These are phyloP conservation scores for Amphimedon queenslandica DNA, from an alignment of 37 sponge, comb jelly and placozoan genomes.

Conservation along the genomic window DNA sequence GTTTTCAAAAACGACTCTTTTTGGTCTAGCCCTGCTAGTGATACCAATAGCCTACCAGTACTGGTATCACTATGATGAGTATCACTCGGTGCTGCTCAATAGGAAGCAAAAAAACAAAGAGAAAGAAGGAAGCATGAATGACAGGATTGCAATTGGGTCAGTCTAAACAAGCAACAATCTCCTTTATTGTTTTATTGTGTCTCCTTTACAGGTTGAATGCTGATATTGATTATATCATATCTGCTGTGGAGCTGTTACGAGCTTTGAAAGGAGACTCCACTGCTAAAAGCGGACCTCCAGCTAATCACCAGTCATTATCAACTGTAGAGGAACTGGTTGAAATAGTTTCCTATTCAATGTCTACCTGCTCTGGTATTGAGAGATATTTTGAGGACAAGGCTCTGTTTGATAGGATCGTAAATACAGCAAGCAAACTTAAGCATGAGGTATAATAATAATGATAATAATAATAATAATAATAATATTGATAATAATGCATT, in stretches of 20 bases:
- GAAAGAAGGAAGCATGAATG: too few species aligned
- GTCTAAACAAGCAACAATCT: too few species aligned
- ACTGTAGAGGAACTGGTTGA: constrained; percentile 45
- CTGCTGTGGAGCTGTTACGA: constrained; percentile 54
- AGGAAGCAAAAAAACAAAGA: too few species aligned
- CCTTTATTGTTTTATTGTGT: too few species aligned
- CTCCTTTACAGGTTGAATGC: constrained; percentile 62
- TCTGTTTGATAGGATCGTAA: constrained; percentile 50
- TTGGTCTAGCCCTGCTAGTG: too few species aligned
- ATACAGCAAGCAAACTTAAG: constrained; percentile 7
- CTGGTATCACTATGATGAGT: too few species aligned
- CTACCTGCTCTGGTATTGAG: constrained; percentile 75
- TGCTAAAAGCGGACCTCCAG: constrained; percentile 9
- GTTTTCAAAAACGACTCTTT: background rate
- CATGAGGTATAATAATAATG: background rate
- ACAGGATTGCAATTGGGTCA: too few species aligned
- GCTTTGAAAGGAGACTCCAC: constrained; percentile 11
- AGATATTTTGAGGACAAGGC: constrained; percentile 30
- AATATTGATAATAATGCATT: background rate
- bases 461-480: background rate
- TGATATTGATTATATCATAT: constrained; percentile 80
- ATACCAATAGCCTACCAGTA: too few species aligned
- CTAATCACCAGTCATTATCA: constrained; percentile 35
- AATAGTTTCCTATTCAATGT: constrained; percentile 65
- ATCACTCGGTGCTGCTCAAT: too few species aligned